Evolutionary conservation across 2,797 vertebrate species (phyloP), one percentile per base, ranked within the genome.

Genomic region (Anas georgica): DNA sequence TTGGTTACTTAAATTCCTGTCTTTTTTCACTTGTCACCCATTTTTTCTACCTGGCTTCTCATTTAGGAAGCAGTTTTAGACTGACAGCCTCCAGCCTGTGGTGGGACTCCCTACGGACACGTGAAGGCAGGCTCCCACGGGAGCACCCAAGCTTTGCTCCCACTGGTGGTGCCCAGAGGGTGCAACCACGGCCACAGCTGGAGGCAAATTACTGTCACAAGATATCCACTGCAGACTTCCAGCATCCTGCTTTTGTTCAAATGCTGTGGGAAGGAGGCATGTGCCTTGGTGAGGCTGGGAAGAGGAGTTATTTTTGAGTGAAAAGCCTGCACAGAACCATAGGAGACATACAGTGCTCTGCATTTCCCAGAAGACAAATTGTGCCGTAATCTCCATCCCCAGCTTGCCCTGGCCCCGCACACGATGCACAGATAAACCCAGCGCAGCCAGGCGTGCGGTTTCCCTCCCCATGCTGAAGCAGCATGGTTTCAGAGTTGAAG

Each of bases 21-120:
- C 58, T 39, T 76, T 58, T 69, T 22, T 46, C 23, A 43, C 39
- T 29, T 55, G 16, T 25, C 68, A 72, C 41, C 54, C 33, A 22
- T 18, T 16, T 48, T 59, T 54, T 66, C 37, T 39, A 41, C 5
- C 1, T 21, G 7, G 11, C 26, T 8, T 59, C 29, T 43, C 28
- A 17, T 69, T 75, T 52, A 52, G 50, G 28, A n/a, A 45, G 37
- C 0, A 0, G 52, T 76, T 81, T 58, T 39, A 56, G n/a, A 45
- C 29, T 0, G 0, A 52, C 7, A 50, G 50, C n/a, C 35, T 45
- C 45, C 31, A 64, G 58, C 50, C 50, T 2, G 0, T 3, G 43
- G n/a, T 35, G 48, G 35, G 8, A 28, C 18, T 60, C 2, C 0
- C 37, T 29, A 21, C 5, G 3, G 15, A 11, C 18, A 11, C 18